A percentile compares a stretch with the other conserved stretches of the same genome.
Evolutionary conservation across 2,113 vertebrate genomes (phyloP).

Genomic region (Ammodytes dubius): DNA sequence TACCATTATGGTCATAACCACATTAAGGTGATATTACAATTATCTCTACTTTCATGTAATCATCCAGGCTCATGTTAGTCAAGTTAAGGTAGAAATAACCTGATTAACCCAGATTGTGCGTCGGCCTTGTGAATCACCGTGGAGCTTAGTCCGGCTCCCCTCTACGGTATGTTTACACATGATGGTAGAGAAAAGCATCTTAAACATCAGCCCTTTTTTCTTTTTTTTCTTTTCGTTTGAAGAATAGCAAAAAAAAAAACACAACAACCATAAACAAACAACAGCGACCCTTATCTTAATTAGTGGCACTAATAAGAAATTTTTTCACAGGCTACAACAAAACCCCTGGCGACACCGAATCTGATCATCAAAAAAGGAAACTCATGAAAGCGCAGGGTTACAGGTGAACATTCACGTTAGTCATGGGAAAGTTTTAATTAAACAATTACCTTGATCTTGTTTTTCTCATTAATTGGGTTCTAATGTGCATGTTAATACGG

Average conservation of each 20-base stretch:
- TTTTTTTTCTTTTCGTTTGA: not conserved
- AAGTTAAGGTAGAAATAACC: constrained; percentile 55
- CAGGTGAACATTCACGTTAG: not conserved
- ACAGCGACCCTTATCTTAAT: not conserved
- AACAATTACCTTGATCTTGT: not conserved
- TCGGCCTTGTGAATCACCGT: constrained; percentile 40
- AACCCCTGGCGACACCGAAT: not conserved
- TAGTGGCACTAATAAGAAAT: not conserved
- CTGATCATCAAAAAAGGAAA: constrained; percentile 12
- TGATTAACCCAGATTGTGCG: constrained; percentile 57
- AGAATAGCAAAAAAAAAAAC: not conserved
- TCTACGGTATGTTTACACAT: not conserved
- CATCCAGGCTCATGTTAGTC: constrained; percentile 51
- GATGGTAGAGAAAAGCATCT: not conserved
- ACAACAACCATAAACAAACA: constrained; percentile 10
- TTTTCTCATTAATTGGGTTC: constrained; percentile 2
- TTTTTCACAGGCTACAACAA: not conserved
- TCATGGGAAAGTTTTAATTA: not conserved
- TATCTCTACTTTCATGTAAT: constrained; percentile 52
- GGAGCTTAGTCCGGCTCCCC: constrained; percentile 11
- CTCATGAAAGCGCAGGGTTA: constrained; percentile 2
- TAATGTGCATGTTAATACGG: constrained; percentile 15
- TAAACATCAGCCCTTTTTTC: too few relatives aligned
- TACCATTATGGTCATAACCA: constrained; percentile 46
- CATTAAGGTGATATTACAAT: constrained; percentile 56